Evolutionary conservation across 2,797 vertebrate species (phyloP).

Genomic region (Halcyon leucocephala): DNA sequence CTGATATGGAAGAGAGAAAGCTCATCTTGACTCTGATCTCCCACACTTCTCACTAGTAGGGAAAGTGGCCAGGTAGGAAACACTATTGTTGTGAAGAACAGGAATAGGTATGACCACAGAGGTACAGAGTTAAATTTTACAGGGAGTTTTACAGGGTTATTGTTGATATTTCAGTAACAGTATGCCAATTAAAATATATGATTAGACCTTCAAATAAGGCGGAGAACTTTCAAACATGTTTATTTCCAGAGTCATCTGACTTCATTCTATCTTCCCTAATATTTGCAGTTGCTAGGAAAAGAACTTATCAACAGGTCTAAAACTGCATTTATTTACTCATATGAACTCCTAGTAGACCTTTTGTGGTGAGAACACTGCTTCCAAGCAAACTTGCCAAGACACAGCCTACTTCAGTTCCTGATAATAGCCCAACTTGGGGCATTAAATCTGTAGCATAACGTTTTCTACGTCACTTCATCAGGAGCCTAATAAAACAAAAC

Average conservation of each 20-base stretch:
- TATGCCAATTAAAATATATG: not conserved
- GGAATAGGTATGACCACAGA: not conserved
- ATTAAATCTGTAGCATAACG: not conserved
- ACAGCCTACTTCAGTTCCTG: not conserved
- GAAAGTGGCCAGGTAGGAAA: not conserved
- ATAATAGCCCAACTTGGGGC: fast-evolving
- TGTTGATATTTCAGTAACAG: not conserved
- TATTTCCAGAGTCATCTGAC: not conserved
- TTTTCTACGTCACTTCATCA: not conserved
- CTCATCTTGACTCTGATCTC: not conserved
- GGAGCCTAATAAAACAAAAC: not conserved
- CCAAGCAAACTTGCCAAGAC: not conserved
- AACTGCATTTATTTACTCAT: not conserved
- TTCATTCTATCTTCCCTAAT: not conserved
- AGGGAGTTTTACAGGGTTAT: not conserved
- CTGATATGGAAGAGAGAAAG: not conserved
- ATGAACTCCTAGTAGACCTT: not conserved
- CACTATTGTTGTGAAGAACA: not conserved
- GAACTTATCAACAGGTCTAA: not conserved
- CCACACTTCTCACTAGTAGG: not conserved
- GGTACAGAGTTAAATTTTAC: not conserved
- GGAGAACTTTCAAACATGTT: not conserved
- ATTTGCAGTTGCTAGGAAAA: not conserved
- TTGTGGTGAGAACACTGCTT: not conserved
- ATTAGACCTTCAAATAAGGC: not conserved